Percentiles rank a stretch among this genome's conserved stretches.
phyloP scores from a whole-genome alignment of 2,113 vertebrate species.

The Alethe diademata region DNA sequence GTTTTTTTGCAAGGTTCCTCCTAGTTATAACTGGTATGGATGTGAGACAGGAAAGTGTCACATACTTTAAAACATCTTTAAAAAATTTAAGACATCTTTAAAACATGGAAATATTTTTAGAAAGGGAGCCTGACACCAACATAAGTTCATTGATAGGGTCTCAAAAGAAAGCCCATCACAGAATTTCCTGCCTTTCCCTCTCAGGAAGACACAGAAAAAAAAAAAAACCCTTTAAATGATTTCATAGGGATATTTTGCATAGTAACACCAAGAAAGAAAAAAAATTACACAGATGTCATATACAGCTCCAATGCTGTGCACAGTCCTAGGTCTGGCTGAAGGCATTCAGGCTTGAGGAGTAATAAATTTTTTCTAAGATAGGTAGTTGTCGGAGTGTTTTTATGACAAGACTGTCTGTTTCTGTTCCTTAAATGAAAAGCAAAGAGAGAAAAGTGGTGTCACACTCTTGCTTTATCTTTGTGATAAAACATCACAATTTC shows the following conservation, averaged over 20 bases:
- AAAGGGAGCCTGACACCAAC: not conserved
- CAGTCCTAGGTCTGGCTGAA: not conserved
- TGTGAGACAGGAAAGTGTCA: not conserved
- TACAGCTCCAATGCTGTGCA: not conserved
- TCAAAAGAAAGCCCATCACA: not conserved
- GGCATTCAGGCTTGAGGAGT: not conserved
- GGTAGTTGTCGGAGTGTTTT: not conserved
- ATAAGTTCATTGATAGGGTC: not conserved
- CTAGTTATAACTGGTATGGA: not conserved
- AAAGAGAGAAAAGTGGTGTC: not conserved
- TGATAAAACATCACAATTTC: not conserved
- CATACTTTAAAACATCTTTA: not conserved
- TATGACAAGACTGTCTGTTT: not conserved
- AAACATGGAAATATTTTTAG: not conserved
- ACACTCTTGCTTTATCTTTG: not conserved
- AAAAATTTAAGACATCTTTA: not conserved
- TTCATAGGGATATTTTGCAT: not conserved
- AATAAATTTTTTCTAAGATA: not conserved
- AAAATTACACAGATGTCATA: not conserved
- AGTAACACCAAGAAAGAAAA: not conserved
- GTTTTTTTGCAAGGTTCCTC: not conserved
- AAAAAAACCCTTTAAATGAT: fast-evolving
- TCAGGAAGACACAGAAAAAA: not conserved
- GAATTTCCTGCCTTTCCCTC: not conserved
- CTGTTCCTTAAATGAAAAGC: not conserved